Evolutionary conservation across 1,140 invertebrate genomes (phyloP).

Genomic region (Oncopodura yosiiana): DNA sequence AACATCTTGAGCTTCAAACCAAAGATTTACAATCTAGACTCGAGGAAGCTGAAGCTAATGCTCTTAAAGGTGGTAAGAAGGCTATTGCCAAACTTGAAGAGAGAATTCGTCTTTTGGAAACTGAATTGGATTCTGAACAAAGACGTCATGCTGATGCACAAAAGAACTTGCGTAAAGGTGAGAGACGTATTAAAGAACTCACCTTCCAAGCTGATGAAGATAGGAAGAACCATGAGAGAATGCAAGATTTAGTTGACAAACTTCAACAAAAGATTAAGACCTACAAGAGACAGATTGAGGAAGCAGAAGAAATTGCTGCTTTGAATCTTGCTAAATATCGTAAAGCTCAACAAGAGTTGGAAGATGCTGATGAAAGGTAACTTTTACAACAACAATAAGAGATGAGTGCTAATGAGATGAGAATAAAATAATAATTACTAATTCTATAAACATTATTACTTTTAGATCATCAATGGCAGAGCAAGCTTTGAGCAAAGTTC

Average conservation of each 20-base stretch:
- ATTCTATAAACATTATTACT: too few species aligned
- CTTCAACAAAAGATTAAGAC: constrained; percentile 98
- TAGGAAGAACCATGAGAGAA: constrained; percentile 92
- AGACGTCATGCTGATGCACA: constrained; percentile 89
- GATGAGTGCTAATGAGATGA: too few species aligned
- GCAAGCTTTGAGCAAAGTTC: constrained; percentile 16
- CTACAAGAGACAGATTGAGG: constrained; percentile 98
- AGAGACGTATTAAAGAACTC: constrained; percentile 87
- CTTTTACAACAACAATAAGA: too few species aligned
- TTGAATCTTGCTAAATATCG: constrained; percentile 49
- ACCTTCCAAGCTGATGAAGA: constrained; percentile 94
- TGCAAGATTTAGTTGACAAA: constrained; percentile 97
- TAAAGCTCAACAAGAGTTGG: constrained; percentile 52
- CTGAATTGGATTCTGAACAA: constrained; percentile 94
- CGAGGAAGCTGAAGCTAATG: constrained; percentile 81
- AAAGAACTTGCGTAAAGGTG: constrained; percentile 85
- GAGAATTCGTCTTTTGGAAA: constrained; percentile 86
- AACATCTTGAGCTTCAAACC: constrained; percentile 1
- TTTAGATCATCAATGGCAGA: constrained; percentile 14
- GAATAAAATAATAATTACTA: too few species aligned
- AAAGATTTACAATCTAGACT: constrained; percentile 10
- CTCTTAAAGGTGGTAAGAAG: constrained; percentile 96
- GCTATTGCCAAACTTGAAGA: constrained; percentile 93
- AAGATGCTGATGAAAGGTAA: constrained; percentile 56
- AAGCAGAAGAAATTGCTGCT: constrained; percentile 48